Evolutionary conservation across 92 coral and sea anemone species (phyloP), one percentile per base, ranked within the genome.

Genomic region (Blastomussa wellsi): DNA sequence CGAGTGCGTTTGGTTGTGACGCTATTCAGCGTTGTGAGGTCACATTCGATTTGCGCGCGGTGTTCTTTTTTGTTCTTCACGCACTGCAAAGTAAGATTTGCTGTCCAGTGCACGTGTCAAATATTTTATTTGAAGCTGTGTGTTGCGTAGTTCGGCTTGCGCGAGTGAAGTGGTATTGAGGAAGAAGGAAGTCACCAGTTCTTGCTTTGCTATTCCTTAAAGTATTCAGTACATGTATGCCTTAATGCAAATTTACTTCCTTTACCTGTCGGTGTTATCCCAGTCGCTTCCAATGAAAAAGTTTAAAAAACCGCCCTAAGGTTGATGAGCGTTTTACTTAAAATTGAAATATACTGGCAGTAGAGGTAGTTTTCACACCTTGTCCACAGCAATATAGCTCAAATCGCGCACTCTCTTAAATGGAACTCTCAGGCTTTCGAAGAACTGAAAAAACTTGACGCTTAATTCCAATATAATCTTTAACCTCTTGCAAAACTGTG

Each of bases 31-130:
- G 20, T 83, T 57, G 71, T 83, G 87, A 83, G 44, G 80, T 83
- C 87, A 83, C 57, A 22, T 74, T 74, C 33, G 72, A 49, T 69
- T 47, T 39, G 86, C 87, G 80, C 80, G 87, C 65, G 74, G 57
- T 29, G n/a, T n/a, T n/a, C 1, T n/a, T 20, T 73, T 60, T 79
- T 38, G 37, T 79, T 48, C 37, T 28, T 36, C 49, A 37, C 62
- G 66, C 77, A 26, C 12, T 36, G 10, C n/a, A 9, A 69, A 32
- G 44, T 17, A 2, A 19, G 32, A 2, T 47, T 51, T 10, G 32
- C 22, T 24, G 12, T 7, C 31, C 12, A 16, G 47, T n/a, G 19
- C 42, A 47, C n/a, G 5, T 65, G 57, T 13, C 28, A n/a, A 6
- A 31, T 19, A 5, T 14, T 64, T 65, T 28, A 22, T 37, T 65